Evolutionary conservation across 2,113 vertebrate species (phyloP).

Genomic region (Zosterops lateralis): DNA sequence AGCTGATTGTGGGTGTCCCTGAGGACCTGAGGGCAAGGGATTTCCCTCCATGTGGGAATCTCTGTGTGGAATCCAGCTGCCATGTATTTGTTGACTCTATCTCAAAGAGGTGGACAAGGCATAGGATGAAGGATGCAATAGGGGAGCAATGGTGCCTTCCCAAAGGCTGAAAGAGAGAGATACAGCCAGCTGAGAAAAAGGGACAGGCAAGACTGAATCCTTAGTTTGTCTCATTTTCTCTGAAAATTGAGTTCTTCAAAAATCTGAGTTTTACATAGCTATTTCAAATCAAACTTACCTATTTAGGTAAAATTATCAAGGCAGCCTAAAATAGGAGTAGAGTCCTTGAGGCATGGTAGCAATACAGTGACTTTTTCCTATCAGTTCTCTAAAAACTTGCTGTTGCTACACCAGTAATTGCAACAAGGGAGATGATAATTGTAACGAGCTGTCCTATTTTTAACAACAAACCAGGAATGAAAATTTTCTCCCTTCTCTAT

Average conservation of each 20-base stretch:
- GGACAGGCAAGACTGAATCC: background rate
- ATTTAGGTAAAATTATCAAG: background rate
- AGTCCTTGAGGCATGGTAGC: background rate
- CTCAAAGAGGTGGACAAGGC: background rate
- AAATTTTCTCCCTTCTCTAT: background rate
- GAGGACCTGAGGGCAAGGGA: background rate
- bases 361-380: background rate
- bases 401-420: background rate
- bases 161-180: background rate
- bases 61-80: background rate
- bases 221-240: background rate
- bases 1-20: background rate
- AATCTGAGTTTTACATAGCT: background rate
- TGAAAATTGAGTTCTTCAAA: background rate
- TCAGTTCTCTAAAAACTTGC: background rate
- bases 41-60: background rate
- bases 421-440: background rate
- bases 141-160: background rate
- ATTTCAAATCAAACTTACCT: background rate
- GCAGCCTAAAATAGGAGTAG: background rate
- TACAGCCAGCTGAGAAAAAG: background rate
- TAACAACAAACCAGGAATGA: background rate
- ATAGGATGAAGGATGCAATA: background rate
- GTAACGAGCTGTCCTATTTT: conserved; percentile 13
- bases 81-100: background rate